Conservation (phyloP, 2,888 invertebrate genomes). For the Busseola fusca region DNA sequence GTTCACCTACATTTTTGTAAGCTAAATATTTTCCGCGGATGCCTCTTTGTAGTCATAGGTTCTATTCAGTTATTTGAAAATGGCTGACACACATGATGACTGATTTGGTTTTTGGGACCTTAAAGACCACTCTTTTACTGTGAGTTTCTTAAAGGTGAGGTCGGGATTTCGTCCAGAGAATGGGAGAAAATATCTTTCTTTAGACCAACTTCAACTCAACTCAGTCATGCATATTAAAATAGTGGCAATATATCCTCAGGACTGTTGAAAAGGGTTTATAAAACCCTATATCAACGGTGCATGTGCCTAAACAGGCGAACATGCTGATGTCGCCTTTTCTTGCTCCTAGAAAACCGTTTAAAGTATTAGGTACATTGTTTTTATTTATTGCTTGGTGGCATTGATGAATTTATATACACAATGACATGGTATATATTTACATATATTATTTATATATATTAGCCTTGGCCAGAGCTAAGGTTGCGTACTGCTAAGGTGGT, state of each 20-base stretch:
- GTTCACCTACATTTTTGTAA: constrained; percentile 47
- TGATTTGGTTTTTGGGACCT: constrained; percentile 20
- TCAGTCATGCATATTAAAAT: not conserved
- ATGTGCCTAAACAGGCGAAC: too few relatives aligned
- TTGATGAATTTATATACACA: too few relatives aligned
- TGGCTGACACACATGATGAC: constrained; percentile 31
- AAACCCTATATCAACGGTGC: not conserved
- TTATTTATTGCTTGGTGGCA: too few relatives aligned
- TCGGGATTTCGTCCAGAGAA: not conserved
- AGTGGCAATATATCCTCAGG: constrained; percentile 11
- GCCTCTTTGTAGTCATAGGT: constrained; percentile 36
- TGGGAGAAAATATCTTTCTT: not conserved
- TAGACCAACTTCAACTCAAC: constrained; percentile 6
- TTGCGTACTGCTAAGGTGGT: too few relatives aligned
- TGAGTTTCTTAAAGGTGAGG: not conserved
- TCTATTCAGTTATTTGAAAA: constrained; percentile 43
- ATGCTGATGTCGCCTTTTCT: not conserved
- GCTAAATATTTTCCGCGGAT: constrained; percentile 49
- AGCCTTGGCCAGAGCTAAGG: too few relatives aligned
- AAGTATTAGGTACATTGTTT: too few relatives aligned
- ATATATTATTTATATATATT: too few relatives aligned
- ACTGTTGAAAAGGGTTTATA: constrained; percentile 10
- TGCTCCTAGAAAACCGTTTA: too few relatives aligned
- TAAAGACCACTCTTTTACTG: constrained; percentile 10
- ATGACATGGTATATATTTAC: too few relatives aligned